Base-by-base conservation (phyloP, 2,797 vertebrate species). In the Percopsis omiscomaycus region DNA sequence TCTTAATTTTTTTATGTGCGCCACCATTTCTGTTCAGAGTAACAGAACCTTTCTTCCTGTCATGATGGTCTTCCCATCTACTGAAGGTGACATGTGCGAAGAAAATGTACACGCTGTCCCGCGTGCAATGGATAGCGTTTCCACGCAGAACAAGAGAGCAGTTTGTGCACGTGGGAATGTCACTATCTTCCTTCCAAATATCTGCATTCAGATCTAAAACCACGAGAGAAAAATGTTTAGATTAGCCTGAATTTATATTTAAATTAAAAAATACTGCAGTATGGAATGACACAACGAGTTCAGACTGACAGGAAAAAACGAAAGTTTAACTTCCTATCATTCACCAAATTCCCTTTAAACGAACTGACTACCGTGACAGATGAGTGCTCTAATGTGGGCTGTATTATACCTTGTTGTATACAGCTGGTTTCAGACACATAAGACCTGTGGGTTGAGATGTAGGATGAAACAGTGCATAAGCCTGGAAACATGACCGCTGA, bases 11-110 rank as follows among this genome's bases (percentile, higher is more conserved):
- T 3, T 0, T 72, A 1, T 53, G 46, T 0, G 0, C 0, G 0
- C 0, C 2, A 0, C n/a, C 1, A 1, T 85, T 64, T 44, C 27
- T 80, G 2, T 6, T 4, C 69, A 92, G 16, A 59, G 10, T 10
- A 61, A 89, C 81, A 0, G 1, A 22, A 10, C 13, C 68, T 12
- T 1, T 0, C 0, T 0, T 2, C 2, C 28, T 49, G 3, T 6
- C 12, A 9, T 1, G 16, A 1, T 42, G 1, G 0, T 15, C 1
- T 0, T 2, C 0, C 4, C 0, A 0, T 3, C 42, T 37, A n/a
- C 0, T 51, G 70, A 91, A 86, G 65, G 56, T 77, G 64, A 89
- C 88, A 53, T 88, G 85, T 27, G 80, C 85, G 29, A 84, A 90
- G 61, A 84, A 8, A 64, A 85, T 72, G 79, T 84, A 90, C 45